Base-by-base conservation (phyloP, 2,888 invertebrate species). In the Pyrrhia umbra region DNA sequence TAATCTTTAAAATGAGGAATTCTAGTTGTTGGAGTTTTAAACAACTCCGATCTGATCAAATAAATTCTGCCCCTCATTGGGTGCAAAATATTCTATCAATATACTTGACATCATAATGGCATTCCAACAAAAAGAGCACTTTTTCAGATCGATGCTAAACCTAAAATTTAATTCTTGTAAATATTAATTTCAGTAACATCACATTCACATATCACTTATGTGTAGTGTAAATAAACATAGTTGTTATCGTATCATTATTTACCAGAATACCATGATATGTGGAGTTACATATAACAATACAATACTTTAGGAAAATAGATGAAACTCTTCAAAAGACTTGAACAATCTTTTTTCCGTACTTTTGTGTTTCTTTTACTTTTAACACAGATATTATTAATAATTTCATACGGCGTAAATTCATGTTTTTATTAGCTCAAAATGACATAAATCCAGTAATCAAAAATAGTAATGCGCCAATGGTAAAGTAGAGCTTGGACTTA, bases 381-480 rank as follows among this genome's bases (percentile, higher is more conserved):
- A 63, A 63, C 43, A 43, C 20, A 20, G 15, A 13, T 37, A n/a
- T 58, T 39, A 43, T 37, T 10, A 23, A 18, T 23, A 15, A 2
- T 39, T 30, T 64, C n/a, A 23, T 23, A n/a, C 30, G 16, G 16
- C 30, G 37, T 39, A 40, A 56, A 21, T 25, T 43, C 66, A 55
- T 10, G 39, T 66, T 27, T 66, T 55, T 23, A 5, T 9, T 25
- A 23, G 13, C 16, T 10, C 10, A 9, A 57, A 9, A 18, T 21
- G n/a, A 15, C 1, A 63, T 37, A 45, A 21, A n/a, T 59, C 39
- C 39, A 54, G 57, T 27, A 56, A n/a, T 13, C 3, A 6, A 16
- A 8, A 30, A 39, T 55, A 6, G 10, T 23, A 30, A n/a, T 10
- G 20, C 27, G 10, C 4, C 5, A 8, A 10, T 34, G 25, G 1